A percentile compares a stretch with the other conserved stretches of the same genome.
phyloP scores from a whole-genome alignment of 2,113 vertebrate genomes.

The Hystrix cristata region DNA sequence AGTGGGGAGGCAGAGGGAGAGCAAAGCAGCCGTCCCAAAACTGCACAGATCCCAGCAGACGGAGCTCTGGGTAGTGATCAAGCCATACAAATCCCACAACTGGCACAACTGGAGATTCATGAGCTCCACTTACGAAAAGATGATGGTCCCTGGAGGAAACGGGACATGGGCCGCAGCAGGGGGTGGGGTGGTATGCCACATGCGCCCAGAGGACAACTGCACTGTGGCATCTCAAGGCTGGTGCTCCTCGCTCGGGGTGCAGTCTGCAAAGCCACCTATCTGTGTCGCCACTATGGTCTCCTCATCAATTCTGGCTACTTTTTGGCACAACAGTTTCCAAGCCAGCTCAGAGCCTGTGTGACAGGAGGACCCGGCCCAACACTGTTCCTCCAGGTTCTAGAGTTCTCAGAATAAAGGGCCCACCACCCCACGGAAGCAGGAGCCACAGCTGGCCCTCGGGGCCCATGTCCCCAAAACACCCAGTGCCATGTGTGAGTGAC shows the following conservation, averaged over 20 bases:
- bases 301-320: not conserved
- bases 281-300: not conserved
- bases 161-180: not conserved
- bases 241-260: not conserved
- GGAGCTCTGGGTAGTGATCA: not conserved
- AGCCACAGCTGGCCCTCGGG: not conserved
- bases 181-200: not conserved
- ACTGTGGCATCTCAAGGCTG: not conserved
- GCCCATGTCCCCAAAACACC: not conserved
- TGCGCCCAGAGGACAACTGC: not conserved
- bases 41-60: not conserved
- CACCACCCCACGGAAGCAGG: not conserved
- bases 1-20: not conserved
- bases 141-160: not conserved
- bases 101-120: not conserved
- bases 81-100: not conserved
- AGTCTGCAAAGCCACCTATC: not conserved
- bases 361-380: too few species aligned
- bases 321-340: not conserved
- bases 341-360: not conserved
- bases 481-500: accelerated
- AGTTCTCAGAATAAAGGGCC: not conserved
- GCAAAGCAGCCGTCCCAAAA: not conserved
- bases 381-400: not conserved
- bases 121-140: not conserved